Evolutionary conservation across 2,113 vertebrate species (phyloP), one percentile per base, ranked within the genome.

Genomic region (Anseranas semipalmata): DNA sequence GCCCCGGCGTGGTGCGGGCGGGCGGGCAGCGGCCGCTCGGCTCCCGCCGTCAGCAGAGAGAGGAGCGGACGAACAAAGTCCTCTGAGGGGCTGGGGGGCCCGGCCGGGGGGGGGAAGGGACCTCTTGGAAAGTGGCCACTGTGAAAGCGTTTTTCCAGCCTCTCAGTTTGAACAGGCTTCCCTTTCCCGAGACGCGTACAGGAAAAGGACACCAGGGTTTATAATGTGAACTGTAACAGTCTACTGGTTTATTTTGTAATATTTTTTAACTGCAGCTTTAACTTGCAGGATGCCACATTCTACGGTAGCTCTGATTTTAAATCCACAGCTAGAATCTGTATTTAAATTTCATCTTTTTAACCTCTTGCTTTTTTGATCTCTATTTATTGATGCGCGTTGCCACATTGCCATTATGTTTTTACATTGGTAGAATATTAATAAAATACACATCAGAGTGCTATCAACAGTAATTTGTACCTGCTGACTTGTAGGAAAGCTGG

Each of bases 301-400:
- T 97, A 72, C 1, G 2, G 48, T 95, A 96, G 93, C 79, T 97
- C 93, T 95, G 88, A 97, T 96, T 97, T 97, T 96, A 97, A 98
- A 96, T 92, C 94, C 95, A 91, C 95, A 82, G 86, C 93, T 96
- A 98, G 97, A 97, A 95, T 84, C 91, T 97, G 85, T 98, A 97
- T 98, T 98, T 98, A 97, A 97, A 97, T 97, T 97, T 97, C 93
- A 92, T 91, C 73, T 95, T 97, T 97, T 97, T 96, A 97, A 97
- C 84, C 85, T 97, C 95, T 92, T 92, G 93, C 91, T 97, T 96
- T 97, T 96, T 74, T 87, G 67, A 92, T 89, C 96, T 97, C 97
- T 98, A 98, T 98, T 98, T 98, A 98, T 98, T 98, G 96, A 96
- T 97, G 96, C 87, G 78, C 93, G 88, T 97, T 94, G 93, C 90